A percentile compares a stretch with the other conserved stretches of the same genome.
phyloP scores from a whole-genome alignment of 2,797 vertebrate genomes.

The Spheniscus humboldti region DNA sequence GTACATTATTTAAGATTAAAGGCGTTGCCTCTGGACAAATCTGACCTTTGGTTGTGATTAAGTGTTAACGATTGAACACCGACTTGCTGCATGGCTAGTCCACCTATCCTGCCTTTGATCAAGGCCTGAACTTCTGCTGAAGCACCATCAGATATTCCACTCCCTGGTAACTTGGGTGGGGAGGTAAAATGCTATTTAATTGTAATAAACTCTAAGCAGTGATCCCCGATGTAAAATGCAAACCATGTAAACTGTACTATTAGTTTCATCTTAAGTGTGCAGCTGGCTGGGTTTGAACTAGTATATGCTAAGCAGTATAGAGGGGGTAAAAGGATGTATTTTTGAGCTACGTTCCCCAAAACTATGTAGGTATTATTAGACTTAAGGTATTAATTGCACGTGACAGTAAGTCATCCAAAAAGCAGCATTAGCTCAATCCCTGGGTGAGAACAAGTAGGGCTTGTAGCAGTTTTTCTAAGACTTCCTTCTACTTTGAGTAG shows the following conservation, averaged over 20 bases:
- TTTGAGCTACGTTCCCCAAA: neutral
- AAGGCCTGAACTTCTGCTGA: neutral
- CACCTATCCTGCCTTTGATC: too few species aligned
- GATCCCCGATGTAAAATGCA: neutral
- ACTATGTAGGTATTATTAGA: neutral
- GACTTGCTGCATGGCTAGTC: too few species aligned
- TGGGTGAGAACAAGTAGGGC: neutral
- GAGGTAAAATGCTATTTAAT: neutral
- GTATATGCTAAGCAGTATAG: too few species aligned
- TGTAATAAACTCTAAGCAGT: accelerated
- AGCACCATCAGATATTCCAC: neutral
- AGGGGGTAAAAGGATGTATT: neutral
- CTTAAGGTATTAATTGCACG: neutral
- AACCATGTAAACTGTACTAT: neutral
- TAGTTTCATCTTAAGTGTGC: accelerated
- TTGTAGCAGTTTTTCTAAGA: neutral
- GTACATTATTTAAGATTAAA: too few species aligned
- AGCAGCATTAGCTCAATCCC: too few species aligned
- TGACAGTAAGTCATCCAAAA: neutral
- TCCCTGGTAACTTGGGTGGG: neutral
- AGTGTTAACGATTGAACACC: neutral
- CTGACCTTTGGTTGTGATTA: accelerated
- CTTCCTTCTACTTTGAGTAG: neutral
- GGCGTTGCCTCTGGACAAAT: neutral
- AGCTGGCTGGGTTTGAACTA: too few species aligned